Evolutionary conservation across 1,140 invertebrate species (phyloP).

Genomic region (Physella acuta): DNA sequence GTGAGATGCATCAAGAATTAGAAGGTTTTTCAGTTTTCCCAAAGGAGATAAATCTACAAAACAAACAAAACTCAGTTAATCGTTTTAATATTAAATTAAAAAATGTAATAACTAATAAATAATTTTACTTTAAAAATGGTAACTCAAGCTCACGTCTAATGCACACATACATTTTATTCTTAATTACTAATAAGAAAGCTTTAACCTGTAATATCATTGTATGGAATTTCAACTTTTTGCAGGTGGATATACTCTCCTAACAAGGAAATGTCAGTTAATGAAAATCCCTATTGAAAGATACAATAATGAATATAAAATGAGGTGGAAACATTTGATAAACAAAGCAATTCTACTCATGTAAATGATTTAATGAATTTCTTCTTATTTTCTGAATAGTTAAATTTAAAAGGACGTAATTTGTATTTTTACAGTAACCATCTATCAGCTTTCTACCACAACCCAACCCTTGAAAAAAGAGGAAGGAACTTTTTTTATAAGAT

Average conservation of each 20-base stretch:
- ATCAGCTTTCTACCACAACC: background rate
- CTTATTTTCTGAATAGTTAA: too few relatives aligned
- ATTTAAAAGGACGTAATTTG: background rate
- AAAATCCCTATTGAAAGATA: slow-evolving; percentile 51
- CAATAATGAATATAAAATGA: too few relatives aligned
- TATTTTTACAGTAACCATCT: background rate
- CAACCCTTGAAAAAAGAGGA: background rate
- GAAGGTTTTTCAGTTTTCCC: slow-evolving; percentile 47
- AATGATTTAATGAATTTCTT: too few relatives aligned
- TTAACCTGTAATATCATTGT: slow-evolving; percentile 57
- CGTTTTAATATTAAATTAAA: background rate
- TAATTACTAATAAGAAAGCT: too few relatives aligned
- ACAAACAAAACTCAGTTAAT: background rate
- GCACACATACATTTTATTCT: too few relatives aligned
- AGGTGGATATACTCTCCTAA: slow-evolving; percentile 51
- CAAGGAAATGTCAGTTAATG: slow-evolving; percentile 47
- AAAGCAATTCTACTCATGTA: too few relatives aligned
- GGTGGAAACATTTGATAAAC: too few relatives aligned
- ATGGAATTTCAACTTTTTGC: slow-evolving; percentile 57
- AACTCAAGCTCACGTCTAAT: too few relatives aligned
- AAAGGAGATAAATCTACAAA: slow-evolving; percentile 54
- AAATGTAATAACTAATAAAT: background rate
- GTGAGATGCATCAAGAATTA: slow-evolving; percentile 57
- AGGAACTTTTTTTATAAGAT: background rate
- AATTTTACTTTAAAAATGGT: slow-evolving; percentile 1